Evolutionary conservation across 2,888 invertebrate genomes (phyloP), one percentile per base, ranked within the genome.

Genomic region (Unio delphinus): DNA sequence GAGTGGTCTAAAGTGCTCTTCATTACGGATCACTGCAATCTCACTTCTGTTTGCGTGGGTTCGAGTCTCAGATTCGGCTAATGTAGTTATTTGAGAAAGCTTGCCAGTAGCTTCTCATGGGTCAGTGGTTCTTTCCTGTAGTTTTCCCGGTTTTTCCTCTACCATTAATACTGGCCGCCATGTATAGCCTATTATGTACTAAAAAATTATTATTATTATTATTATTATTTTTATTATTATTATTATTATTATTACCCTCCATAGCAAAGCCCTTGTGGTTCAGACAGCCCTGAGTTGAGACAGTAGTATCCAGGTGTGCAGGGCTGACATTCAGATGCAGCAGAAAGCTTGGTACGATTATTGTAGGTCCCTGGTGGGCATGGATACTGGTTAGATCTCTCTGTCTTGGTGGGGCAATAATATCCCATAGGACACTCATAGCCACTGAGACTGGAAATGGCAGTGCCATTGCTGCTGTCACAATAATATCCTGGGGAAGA

Each of bases 231-330:
- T n/a, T 17, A n/a, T 58, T 5, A 58, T 20, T 8, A 5, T 58
- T n/a, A 11, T 58, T 58, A 26, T 20, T 30, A n/a, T n/a, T 65
- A 83, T 68, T 77, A 89, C 88, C 89, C 89, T 60, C 87, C 82
- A 55, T 76, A 83, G 71, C 89, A 89, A 7, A 78, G 83, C 57
- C 86, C 88, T 62, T 89, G 85, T 15, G 89, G 88, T 17, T 75
- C 76, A 11, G 83, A 65, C 60, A 89, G 81, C 1, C 89, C 89
- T 23, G 73, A 64, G 67, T 80, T 83, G 78, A 87, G 84, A 73
- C 89, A 89, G 72, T 86, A 88, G 72, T 75, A 88, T 8, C 87
- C 86, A 5, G 88, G 87, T 4, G 79, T 65, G 80, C 89, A 89
- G 26, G 80, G 69, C 79, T 88, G 86, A 72, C 89, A 89, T 45